Base-by-base conservation (phyloP, 2,888 invertebrate genomes). In the Thyatira batis region DNA sequence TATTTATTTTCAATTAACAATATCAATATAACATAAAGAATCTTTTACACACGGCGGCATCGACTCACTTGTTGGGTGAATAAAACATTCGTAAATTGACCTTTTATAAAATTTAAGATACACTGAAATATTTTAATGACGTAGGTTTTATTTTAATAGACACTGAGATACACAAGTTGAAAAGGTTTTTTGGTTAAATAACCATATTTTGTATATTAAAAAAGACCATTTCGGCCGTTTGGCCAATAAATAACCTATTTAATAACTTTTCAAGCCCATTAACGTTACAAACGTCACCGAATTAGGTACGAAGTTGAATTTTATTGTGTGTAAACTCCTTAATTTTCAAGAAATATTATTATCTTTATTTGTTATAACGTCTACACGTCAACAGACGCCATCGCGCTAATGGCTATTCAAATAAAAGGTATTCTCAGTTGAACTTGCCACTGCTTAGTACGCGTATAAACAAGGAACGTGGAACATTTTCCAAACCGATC, bases 381-480 rank as follows among this genome's bases (percentile, higher is more conserved):
- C n/a, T 52, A 27, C 33, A 53, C 49, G 52, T 53, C 53, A 58
- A 54, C 52, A 52, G 33, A 65, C 54, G 48, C 60, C 68, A 65
- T 65, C 57, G 49, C 57, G 69, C 63, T 78, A 80, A 79, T 73
- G 63, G 66, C 53, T 60, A 55, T 54, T 55, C 65, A 80, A 80
- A 80, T 60, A 73, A 46, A 67, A 69, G 61, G 61, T 58, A 61
- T 65, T 61, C 51, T 48, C 58, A 49, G 58, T 56, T 60, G 53
- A 61, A 58, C 69, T 60, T 64, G 61, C 52, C 52, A 51, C 54
- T 50, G 33, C 50, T 49, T 54, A 48, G n/a, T 44, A 21, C 51
- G 27, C 11, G n/a, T 45, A 17, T 25, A n/a, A n/a, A n/a, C n/a
- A n/a, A n/a, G n/a, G n/a, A n/a, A n/a, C 28, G 27, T 11, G 23